phyloP scores from a whole-genome alignment of 2,888 invertebrate genomes.

The Yponomeuta cagnagella region DNA sequence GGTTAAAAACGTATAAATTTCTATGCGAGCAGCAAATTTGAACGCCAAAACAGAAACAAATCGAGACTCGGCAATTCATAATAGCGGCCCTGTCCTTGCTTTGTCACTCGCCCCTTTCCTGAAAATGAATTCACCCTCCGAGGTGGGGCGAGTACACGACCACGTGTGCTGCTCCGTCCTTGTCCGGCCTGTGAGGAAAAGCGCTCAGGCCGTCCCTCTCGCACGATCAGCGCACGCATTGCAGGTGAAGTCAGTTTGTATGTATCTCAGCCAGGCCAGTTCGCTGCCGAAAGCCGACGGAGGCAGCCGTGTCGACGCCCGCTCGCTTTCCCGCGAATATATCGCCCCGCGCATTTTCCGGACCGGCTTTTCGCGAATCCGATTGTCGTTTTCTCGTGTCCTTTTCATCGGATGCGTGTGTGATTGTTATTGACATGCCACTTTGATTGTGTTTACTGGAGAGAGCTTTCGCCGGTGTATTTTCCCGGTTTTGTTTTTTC shows the following conservation, averaged over 20 bases:
- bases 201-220: constrained; percentile 3
- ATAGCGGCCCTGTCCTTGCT: constrained; percentile 43
- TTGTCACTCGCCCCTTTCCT: constrained; percentile 56
- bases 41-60: too few relatives aligned
- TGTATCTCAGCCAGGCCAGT: constrained; percentile 52
- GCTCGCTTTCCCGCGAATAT: constrained; percentile 65
- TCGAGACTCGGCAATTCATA: constrained; percentile 21
- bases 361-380: constrained; percentile 7
- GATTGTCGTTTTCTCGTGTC: neutral
- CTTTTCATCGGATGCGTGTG: constrained; percentile 28
- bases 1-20: too few relatives aligned
- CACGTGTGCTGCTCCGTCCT: constrained; percentile 59
- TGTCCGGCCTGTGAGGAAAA: constrained; percentile 29
- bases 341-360: constrained; percentile 32
- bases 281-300: constrained; percentile 47
- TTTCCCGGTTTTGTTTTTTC: constrained; percentile 17
- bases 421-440: constrained; percentile 42
- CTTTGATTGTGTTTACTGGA: constrained; percentile 34
- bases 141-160: constrained; percentile 36
- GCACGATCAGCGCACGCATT: constrained; percentile 68
- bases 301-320: constrained; percentile 42
- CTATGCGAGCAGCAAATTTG: too few relatives aligned
- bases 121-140: constrained; percentile 56
- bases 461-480: constrained; percentile 39
- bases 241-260: constrained; percentile 57